Percentiles rank a stretch among this genome's conserved stretches.
Conservation (phyloP, 2,888 invertebrate genomes). For the Pandemis corylana region DNA sequence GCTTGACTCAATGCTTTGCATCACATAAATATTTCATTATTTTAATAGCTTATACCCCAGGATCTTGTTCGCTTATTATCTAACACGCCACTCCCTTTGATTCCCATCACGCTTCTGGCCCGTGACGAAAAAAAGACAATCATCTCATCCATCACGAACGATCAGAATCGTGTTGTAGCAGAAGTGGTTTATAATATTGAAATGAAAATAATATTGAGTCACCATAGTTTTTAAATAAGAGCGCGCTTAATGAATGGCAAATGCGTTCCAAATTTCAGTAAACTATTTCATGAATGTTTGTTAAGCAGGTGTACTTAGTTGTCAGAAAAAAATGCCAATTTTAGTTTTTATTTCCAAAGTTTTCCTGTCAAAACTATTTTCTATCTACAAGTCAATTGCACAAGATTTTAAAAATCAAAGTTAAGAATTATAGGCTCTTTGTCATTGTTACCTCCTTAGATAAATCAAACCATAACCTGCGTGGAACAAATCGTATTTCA, state of each 20-base stretch:
- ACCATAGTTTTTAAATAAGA: conserved; percentile 8
- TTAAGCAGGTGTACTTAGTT: no score
- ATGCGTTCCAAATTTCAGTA: background rate
- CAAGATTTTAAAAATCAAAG: no score
- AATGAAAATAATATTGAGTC: conserved; percentile 3
- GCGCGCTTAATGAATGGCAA: background rate
- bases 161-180: conserved; percentile 35
- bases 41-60: conserved; percentile 24
- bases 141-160: conserved; percentile 35
- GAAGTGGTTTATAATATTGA: conserved; percentile 11
- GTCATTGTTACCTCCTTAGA: background rate
- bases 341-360: no score
- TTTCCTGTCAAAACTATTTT: no score
- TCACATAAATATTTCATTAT: conserved; percentile 22
- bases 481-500: conserved; percentile 16
- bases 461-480: background rate
- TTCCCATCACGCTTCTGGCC: conserved; percentile 37
- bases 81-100: conserved; percentile 37
- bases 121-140: conserved; percentile 39
- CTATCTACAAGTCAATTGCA: no score
- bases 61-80: conserved; percentile 36
- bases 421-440: background rate
- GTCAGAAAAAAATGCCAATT: no score
- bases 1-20: conserved; percentile 6
- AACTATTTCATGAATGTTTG: background rate